Evolutionary conservation across 2,888 invertebrate species (phyloP), one percentile per base, ranked within the genome.

Genomic region (Noctua janthina): DNA sequence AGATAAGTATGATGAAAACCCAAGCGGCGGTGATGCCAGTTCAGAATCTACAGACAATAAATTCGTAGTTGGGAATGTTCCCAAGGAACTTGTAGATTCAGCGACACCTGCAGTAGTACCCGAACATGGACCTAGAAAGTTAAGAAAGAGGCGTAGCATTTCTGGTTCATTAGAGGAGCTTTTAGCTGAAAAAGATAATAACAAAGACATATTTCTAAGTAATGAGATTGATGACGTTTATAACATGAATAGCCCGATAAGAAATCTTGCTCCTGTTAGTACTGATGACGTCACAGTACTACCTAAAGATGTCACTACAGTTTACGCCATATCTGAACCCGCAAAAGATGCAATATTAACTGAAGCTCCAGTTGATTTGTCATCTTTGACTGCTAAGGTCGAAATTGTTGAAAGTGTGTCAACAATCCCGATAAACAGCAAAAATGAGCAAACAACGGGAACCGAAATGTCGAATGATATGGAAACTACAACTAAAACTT

Each of bases 11-110:
- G 91, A 91, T 23, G 96, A 95, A 62, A 91, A 92, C 84, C 89
- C 91, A 67, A 92, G 93, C 62, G 82, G 87, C 23, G 92, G 90
- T 71, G 90, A 93, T 39, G 80, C 87, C 13, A 92, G 91, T 74
- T 89, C 87, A 62, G 95, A 93, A 81, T 88, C 90, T 17, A 93
- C 87, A 76, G 95, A 96, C 62, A 96, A 95, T 73, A 97, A 98
- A 91, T 98, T 98, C 92, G 98, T 98, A 0, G 98, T 98, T 3
- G 98, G 98, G 0, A 98, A 97, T 89, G 95, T 98, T 1, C 97
- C 98, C 0, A 97, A 98, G 91, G 97, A 98, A 82, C 90, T 97
- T 69, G 92, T 93, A 66, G 97, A 97, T 79, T 94, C 97, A 54
- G 97, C 95, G 3, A 97, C 97, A 2, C 97, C 97, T 0, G 97